Evolutionary conservation across 2,797 vertebrate genomes (phyloP), one percentile per base, ranked within the genome.

Genomic region (Acanthopagrus latus): DNA sequence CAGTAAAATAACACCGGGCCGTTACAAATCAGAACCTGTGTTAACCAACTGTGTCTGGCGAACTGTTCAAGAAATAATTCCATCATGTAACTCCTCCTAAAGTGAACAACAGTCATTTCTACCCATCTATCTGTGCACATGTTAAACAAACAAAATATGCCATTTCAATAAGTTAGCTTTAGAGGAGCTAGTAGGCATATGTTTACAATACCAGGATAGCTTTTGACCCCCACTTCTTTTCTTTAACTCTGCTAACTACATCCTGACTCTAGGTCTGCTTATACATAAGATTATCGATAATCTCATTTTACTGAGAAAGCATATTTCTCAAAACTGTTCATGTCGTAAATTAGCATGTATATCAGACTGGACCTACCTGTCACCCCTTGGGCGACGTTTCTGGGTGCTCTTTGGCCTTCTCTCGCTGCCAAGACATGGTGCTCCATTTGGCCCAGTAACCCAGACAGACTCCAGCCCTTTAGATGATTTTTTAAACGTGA

Each of bases 401-500:
- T 97, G 97, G 27, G 92, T 78, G 7, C 96, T 96, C 71, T 97
- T 98, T 12, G 96, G 96, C 87, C 94, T 95, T 74, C 96, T 95
- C 72, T 98, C 97, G 0, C 96, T 97, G 76, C 97, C 97, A 41
- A 96, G 90, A 82, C 97, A 98, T 18, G 95, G 95, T 0, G 91
- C 95, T 0, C 97, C 97, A 0, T 93, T 95, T 0, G 97, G 97
- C 4, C 97, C 97, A 0, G 96, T 97, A 38, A 98, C 97, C 4
- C 92, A 76, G 58, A 97, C 93, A 1, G 97, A 97, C 88, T 98
- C 97, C 90, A 97, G 89, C 29, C 97, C 97, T 90, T 97, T 98
- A 46, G 96, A 95, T 0, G 97, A 98, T 60, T 96, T 97, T 93
- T 97, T 97, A 81, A 97, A 99, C 84, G 96, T 97, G 90, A 98